Evolutionary conservation across 2,113 vertebrate genomes (phyloP).

Genomic region (Tamias sibiricus): DNA sequence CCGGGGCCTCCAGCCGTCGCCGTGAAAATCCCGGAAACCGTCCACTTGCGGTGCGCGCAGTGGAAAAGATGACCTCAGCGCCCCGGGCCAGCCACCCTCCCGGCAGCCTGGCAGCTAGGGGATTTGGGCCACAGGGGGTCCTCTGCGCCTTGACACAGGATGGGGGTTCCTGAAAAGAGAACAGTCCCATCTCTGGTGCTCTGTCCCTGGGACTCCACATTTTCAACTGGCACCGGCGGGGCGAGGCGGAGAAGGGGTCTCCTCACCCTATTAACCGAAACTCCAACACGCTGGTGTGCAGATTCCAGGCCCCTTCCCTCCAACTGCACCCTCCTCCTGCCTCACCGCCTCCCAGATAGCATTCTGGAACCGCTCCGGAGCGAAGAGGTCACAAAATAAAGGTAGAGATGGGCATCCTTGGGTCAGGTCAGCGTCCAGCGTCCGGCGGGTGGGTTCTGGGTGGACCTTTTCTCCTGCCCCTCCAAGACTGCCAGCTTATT

Average conservation of each 20-base stretch:
- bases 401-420: not conserved
- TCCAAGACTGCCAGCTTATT: not conserved
- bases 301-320: not conserved
- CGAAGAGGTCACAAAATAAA: accelerated
- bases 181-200: too few relatives aligned
- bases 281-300: accelerated
- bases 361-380: not conserved
- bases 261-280: too few relatives aligned
- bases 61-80: slow-evolving; percentile 80
- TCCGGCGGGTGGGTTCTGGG: too few relatives aligned
- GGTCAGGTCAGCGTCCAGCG: too few relatives aligned
- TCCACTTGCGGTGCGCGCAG: not conserved
- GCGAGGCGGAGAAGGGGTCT: not conserved
- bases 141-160: not conserved
- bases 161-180: not conserved
- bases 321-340: not conserved
- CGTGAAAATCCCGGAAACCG: slow-evolving; percentile 67
- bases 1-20: slow-evolving; percentile 26
- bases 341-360: accelerated
- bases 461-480: not conserved
- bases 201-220: not conserved
- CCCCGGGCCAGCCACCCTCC: slow-evolving; percentile 14
- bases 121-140: not conserved
- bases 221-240: not conserved
- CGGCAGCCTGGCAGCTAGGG: not conserved